Base-by-base conservation (phyloP, 1,140 invertebrate genomes). In the Drosophila baimaii region DNA sequence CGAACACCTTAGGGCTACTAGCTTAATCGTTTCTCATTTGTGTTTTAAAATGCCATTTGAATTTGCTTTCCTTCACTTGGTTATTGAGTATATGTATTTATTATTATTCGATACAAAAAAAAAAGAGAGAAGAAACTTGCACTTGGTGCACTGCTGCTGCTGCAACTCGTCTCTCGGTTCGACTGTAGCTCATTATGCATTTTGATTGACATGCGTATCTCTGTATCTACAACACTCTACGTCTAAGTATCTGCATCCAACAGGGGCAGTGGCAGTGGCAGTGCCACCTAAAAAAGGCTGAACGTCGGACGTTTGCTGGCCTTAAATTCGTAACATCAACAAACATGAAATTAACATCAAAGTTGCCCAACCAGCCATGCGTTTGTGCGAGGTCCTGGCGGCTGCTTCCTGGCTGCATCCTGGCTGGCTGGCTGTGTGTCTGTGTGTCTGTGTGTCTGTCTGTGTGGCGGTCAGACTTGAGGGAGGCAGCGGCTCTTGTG, bases 261-360 rank as follows among this genome's bases (percentile, higher is more conserved):
- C 35, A 72, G 23, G 21, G 58, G 39, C 51, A 65, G 47, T 52
- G 55, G 19, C 66, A 33, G 29, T 49, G 58, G 44, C 19, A 66
- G 47, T 19, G 37, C 47, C 35, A 43, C 29, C 27, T n/a, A n/a
- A 21, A 62, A 21, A 72, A 47, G 47, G 62, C 57, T 23, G 58
- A n/a, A n/a, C n/a, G n/a, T n/a, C n/a, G 46, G 27, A 47, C 41
- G 68, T 65, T 57, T 88, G 69, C 61, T 88, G 69, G 69, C 84
- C 83, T 64, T 85, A 89, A 83, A 88, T 68, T 74, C 73, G 80
- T 62, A 80, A 47, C 73, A 88, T 73, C 83, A 88, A 89, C 73
- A 89, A 83, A 88, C 81, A 88, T 80, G 79, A 88, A 88, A 88
- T 88, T 89, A 89, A 89, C 84, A 86, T 88, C 82, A 86, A 86